These are phyloP conservation scores for Neostethus bicornis DNA, from an alignment of 2,797 vertebrate species.

Conservation along the genomic window DNA sequence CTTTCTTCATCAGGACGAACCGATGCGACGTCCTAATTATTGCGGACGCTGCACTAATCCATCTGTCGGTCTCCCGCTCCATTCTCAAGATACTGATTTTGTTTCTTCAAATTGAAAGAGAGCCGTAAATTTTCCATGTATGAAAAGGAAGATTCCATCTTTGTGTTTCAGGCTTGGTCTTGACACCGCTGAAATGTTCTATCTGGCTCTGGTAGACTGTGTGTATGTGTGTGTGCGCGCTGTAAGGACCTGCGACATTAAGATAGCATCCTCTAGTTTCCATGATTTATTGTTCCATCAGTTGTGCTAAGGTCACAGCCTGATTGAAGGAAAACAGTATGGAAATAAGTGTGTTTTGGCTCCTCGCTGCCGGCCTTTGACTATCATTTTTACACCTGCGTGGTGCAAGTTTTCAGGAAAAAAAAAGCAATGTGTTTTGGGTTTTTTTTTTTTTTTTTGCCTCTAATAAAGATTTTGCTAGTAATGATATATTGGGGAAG, in stretches of 20 bases:
- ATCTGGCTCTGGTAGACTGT: constrained; percentile 15
- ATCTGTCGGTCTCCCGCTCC: no score
- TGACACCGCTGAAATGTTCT: constrained; percentile 36
- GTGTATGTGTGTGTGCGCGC: no score
- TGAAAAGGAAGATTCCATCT: constrained; percentile 11
- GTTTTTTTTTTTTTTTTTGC: constrained; percentile 7
- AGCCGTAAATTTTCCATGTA: background rate
- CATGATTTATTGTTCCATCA: constrained; percentile 72
- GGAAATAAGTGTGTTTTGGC: constrained; percentile 47
- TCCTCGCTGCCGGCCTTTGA: constrained; percentile 49
- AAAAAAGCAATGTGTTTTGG: no score
- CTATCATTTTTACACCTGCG: constrained; percentile 58
- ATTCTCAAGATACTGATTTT: background rate
- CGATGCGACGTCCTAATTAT: no score
- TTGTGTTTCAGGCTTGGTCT: constrained; percentile 8
- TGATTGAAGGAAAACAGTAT: constrained; percentile 53
- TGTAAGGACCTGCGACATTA: constrained; percentile 53
- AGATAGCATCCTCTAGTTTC: constrained; percentile 54
- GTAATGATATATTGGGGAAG: background rate
- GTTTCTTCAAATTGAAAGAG: background rate
- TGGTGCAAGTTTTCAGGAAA: no score
- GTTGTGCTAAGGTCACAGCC: constrained; percentile 62
- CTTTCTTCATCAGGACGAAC: no score
- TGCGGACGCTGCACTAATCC: no score
- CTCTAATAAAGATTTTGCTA: constrained; percentile 14